Evolutionary conservation across 1,140 invertebrate species (phyloP), one percentile per base, ranked within the genome.

Genomic region (Tetranychus cinnabarinus): DNA sequence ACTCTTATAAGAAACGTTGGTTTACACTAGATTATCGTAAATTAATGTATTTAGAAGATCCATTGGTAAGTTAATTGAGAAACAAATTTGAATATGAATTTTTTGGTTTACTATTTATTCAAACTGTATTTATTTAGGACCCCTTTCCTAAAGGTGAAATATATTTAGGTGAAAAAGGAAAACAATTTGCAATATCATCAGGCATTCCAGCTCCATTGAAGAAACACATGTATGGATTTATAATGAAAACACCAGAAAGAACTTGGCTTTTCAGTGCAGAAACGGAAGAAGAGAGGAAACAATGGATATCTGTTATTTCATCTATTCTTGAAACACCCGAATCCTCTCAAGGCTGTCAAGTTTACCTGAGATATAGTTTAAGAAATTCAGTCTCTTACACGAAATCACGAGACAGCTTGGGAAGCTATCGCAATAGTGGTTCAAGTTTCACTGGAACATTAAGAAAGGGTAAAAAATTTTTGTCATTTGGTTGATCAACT

Each of bases 141-240:
- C 82, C 86, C 1, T 83, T 85, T 74, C 84, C 88, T 0, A 89
- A 88, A 75, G 87, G 87, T 61, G 87, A 91, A 77, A 85, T 91
- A 63, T 90, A 88, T 71, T 74, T 92, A 64, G 84, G 88, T 10
- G 78, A 86, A 66, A 75, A 75, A 69, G 77, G 80, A 59, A 82
- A 85, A 65, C 83, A 83, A 2, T 90, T 83, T 69, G 78, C 76
- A 56, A 76, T 86, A 0, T 73, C 34, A 74, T 80, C 62, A 62
- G 75, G 72, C 75, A 79, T 66, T 35, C 79, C 82, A 15, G 72
- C 76, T 33, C 83, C 83, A 33, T 81, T 78, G 65, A 72, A 67
- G 64, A 81, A 81, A 67, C 81, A 83, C 64, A 80, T 82, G 67
- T 78, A 81, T 8, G 72, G 70, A 3, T 91, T 92, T 72, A 85